Percentiles rank a stretch among this genome's conserved stretches.
phyloP scores from a whole-genome alignment of 2,113 vertebrate genomes.

The Nymphicus hollandicus region DNA sequence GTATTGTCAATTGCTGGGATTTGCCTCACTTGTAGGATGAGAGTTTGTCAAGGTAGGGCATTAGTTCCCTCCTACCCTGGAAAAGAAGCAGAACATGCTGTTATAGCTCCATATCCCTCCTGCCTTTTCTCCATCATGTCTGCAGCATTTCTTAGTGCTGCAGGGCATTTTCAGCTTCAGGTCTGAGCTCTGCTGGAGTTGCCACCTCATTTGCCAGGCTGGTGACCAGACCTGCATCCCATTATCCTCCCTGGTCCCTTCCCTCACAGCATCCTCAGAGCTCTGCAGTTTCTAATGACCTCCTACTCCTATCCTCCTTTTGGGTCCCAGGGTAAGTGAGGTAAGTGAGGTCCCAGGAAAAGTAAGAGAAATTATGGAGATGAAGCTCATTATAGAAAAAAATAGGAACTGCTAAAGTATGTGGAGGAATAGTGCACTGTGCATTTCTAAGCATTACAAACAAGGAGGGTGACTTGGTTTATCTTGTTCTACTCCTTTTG shows the following conservation, averaged over 20 bases:
- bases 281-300: neutral
- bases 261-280: neutral
- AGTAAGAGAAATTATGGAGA: neutral
- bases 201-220: constrained; percentile 29
- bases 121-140: neutral
- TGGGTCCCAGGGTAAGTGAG: neutral
- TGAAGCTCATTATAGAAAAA: neutral
- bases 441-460: neutral
- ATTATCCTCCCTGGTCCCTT: neutral
- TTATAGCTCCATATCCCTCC: neutral
- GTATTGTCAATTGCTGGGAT: neutral
- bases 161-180: neutral
- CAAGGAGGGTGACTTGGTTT: neutral
- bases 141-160: constrained; percentile 15
- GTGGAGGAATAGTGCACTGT: neutral
- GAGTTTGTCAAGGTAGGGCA: neutral
- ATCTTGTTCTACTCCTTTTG: neutral
- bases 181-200: constrained; percentile 16
- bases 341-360: neutral
- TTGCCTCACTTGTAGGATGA: neutral
- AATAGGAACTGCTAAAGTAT: neutral
- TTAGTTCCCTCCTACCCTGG: neutral
- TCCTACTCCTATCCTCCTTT: neutral
- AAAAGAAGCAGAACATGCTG: neutral
- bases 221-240: constrained; percentile 14